Evolutionary conservation across 2,797 vertebrate genomes (phyloP).

Genomic region (Cossypha dichroa): DNA sequence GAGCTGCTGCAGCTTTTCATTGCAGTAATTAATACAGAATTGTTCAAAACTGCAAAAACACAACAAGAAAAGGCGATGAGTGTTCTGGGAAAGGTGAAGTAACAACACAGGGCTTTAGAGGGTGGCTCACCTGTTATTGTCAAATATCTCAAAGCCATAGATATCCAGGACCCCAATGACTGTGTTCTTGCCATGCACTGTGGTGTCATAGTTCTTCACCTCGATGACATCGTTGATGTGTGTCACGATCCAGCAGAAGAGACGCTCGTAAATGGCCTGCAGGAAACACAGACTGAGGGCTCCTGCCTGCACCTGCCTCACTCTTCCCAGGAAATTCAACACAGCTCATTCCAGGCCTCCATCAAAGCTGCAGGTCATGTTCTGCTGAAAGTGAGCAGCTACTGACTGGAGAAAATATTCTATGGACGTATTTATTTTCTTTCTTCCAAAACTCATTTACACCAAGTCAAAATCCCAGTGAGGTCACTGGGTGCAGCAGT

Average conservation of each 20-base stretch:
- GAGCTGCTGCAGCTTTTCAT: slow-evolving; percentile 96
- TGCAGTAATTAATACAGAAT: slow-evolving; percentile 99
- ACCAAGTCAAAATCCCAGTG: not conserved
- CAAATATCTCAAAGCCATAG: slow-evolving; percentile 98
- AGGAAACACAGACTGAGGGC: not conserved
- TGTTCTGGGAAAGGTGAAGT: not conserved
- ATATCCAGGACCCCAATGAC: slow-evolving; percentile 98
- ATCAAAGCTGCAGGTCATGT: not conserved
- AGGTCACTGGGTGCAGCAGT: not conserved
- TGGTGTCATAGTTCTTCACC: slow-evolving; percentile 90
- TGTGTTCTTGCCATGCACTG: slow-evolving; percentile 93
- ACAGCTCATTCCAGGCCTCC: not conserved
- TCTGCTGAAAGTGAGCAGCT: not conserved
- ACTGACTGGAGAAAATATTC: not conserved
- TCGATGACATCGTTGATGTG: slow-evolving; percentile 95
- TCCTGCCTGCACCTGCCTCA: not conserved
- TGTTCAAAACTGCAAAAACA: slow-evolving; percentile 89
- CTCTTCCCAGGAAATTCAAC: not conserved
- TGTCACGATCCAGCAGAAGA: slow-evolving; percentile 97
- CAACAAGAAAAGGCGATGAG: not conserved
- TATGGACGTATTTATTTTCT: not conserved
- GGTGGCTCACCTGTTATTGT: slow-evolving; percentile 90
- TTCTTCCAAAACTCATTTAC: not conserved
- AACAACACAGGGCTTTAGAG: not conserved
- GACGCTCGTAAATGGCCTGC: slow-evolving; percentile 96